Percentiles rank a stretch among this genome's conserved stretches.
phyloP scores from a whole-genome alignment of 2,797 vertebrate genomes.

The Lemur catta region DNA sequence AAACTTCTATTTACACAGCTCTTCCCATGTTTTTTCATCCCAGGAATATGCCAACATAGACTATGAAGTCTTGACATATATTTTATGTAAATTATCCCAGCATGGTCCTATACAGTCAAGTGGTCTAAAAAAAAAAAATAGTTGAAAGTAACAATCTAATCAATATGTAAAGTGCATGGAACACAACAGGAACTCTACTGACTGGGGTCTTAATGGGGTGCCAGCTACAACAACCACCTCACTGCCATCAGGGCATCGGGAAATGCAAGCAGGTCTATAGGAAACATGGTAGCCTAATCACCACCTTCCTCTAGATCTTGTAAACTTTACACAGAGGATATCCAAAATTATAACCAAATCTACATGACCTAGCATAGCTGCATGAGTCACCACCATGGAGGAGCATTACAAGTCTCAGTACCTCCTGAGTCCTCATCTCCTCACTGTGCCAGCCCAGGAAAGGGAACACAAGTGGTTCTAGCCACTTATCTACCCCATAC shows the following conservation, averaged over 20 bases:
- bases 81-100: neutral
- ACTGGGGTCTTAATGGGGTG: neutral
- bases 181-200: neutral
- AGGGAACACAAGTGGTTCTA: neutral
- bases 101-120: neutral
- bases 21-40: neutral
- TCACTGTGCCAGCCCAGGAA: neutral
- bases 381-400: rapidly evolving
- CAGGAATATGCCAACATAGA: neutral
- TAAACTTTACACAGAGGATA: neutral
- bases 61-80: neutral
- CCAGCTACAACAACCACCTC: neutral
- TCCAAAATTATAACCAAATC: neutral
- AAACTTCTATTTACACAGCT: neutral
- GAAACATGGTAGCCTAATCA: neutral
- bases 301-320: neutral
- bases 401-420: rapidly evolving
- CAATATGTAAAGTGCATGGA: neutral
- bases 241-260: neutral
- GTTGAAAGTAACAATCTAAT: neutral
- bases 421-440: neutral
- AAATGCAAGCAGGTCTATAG: neutral
- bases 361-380: rapidly evolving
- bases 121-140: neutral
- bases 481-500: neutral